Evolutionary conservation across 2,888 invertebrate genomes (phyloP).

Genomic region (Trissolcus japonicus): DNA sequence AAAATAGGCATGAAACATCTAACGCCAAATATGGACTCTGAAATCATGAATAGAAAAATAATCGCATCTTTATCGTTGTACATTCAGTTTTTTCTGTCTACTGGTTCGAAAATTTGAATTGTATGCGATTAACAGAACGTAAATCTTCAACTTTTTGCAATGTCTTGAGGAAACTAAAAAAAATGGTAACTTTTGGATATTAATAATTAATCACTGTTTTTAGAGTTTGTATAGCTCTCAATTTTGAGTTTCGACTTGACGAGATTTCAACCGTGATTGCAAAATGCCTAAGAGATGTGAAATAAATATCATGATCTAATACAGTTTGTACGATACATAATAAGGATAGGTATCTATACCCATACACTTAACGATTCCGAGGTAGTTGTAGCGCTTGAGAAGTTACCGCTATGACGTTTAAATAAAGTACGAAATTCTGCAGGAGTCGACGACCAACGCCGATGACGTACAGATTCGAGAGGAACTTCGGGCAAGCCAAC

Average conservation of each 20-base stretch:
- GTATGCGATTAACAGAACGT: conserved; percentile 6
- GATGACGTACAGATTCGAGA: conserved; percentile 67
- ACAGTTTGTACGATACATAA: background rate
- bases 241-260: no score
- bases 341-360: conserved; percentile 62
- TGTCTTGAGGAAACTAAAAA: background rate
- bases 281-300: conserved; percentile 13
- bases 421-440: conserved; percentile 69
- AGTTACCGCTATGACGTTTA: conserved; percentile 69
- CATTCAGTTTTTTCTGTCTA: background rate
- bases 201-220: background rate
- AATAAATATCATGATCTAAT: conserved; percentile 21
- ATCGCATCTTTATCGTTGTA: background rate
- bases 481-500: conserved; percentile 72
- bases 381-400: conserved; percentile 62
- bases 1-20: background rate
- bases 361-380: conserved; percentile 72
- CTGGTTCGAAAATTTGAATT: background rate
- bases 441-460: conserved; percentile 74
- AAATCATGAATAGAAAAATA: background rate
- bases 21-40: background rate
- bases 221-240: no score
- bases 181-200: background rate
- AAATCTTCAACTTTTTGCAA: conserved; percentile 15
- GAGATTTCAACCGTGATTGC: background rate